These are phyloP conservation scores for Nymphalis urticae DNA, from an alignment of 2,888 invertebrate genomes.

Conservation along the genomic window DNA sequence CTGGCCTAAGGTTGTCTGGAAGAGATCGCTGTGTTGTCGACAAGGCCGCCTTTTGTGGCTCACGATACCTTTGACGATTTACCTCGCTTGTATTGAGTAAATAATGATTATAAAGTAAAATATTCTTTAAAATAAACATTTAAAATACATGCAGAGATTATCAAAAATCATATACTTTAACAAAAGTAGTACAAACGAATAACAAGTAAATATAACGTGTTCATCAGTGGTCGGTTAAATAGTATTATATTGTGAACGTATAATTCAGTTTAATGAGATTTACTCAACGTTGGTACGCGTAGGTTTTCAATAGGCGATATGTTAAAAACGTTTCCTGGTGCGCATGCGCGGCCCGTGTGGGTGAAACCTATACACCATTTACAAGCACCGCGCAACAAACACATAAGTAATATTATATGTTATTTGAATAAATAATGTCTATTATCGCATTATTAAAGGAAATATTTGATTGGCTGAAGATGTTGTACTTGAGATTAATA, in stretches of 20 bases:
- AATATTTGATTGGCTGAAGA: conserved; percentile 28
- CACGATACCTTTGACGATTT: no score
- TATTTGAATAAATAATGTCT: conserved; percentile 26
- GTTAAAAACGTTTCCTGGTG: conserved; percentile 38
- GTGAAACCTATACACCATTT: conserved; percentile 33
- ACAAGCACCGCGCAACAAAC: conserved; percentile 16
- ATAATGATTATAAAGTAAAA: no score
- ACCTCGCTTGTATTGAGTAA: no score
- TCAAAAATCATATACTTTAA: not conserved
- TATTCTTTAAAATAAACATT: no score
- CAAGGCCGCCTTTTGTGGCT: no score
- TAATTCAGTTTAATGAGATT: conserved; percentile 43
- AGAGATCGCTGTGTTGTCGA: no score
- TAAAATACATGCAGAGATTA: not conserved
- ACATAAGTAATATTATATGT: conserved; percentile 15
- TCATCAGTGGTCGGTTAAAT: no score
- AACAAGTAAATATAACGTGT: not conserved
- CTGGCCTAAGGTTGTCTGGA: no score
- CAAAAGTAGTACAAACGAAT: not conserved
- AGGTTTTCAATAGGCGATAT: conserved; percentile 38
- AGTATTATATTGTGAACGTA: conserved; percentile 24
- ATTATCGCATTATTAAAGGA: conserved; percentile 16
- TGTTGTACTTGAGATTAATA: conserved; percentile 21
- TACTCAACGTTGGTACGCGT: conserved; percentile 36
- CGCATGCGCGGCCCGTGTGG: conserved; percentile 36